phyloP scores from a whole-genome alignment of 2,888 invertebrate species.

The Euspilapteryx auroguttella region DNA sequence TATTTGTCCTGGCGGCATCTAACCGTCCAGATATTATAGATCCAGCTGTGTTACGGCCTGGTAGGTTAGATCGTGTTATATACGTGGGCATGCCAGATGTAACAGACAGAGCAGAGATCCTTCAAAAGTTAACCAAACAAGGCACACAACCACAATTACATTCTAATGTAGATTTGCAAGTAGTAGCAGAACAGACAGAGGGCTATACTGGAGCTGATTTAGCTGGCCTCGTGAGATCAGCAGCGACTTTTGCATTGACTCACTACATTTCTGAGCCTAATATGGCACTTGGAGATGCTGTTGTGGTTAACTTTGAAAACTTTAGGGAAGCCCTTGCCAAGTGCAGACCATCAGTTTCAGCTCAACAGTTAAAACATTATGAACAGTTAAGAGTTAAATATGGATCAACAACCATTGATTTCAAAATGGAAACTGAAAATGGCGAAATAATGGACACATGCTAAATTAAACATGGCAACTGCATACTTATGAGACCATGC shows the following conservation, averaged over 20 bases:
- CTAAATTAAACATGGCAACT: no score
- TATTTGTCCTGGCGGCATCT: slow-evolving; percentile 94
- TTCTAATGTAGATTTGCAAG: slow-evolving; percentile 73
- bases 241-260: slow-evolving; percentile 78
- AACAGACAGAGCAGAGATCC: slow-evolving; percentile 82
- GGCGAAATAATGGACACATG: slow-evolving; percentile 58
- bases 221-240: slow-evolving; percentile 85
- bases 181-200: slow-evolving; percentile 69
- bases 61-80: slow-evolving; percentile 86
- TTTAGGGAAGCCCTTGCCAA: slow-evolving; percentile 76
- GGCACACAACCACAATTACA: slow-evolving; percentile 78
- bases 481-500: no score
- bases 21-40: slow-evolving; percentile 97
- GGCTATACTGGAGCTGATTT: slow-evolving; percentile 95
- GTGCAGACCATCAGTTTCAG: slow-evolving; percentile 85
- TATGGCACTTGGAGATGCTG: slow-evolving; percentile 52
- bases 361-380: slow-evolving; percentile 78
- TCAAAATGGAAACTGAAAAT: slow-evolving; percentile 60
- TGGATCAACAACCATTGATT: slow-evolving; percentile 50
- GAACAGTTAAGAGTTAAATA: slow-evolving; percentile 72
- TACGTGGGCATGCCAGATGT: slow-evolving; percentile 86
- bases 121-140: slow-evolving; percentile 86
- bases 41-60: slow-evolving; percentile 87
- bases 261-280: slow-evolving; percentile 70
- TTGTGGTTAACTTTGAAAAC: slow-evolving; percentile 69